Evolutionary conservation across 2,113 vertebrate species (phyloP).

Genomic region (Hyperopisus bebe): DNA sequence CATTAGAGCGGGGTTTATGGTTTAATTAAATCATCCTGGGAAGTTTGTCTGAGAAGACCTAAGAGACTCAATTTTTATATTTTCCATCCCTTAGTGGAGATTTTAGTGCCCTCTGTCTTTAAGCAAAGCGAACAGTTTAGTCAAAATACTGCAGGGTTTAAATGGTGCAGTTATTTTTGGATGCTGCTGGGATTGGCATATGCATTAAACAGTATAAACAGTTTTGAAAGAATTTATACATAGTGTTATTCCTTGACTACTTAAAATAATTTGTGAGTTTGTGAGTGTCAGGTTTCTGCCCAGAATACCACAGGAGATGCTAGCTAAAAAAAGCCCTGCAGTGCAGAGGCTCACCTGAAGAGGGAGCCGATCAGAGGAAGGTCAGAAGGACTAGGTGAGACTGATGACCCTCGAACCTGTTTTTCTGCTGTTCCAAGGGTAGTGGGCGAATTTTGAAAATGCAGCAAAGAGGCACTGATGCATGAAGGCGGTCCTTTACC

Average conservation of each 20-base stretch:
- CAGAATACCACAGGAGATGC: background rate
- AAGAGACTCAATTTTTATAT: background rate
- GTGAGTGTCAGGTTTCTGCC: background rate
- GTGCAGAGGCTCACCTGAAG: background rate
- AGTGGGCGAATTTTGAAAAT: background rate
- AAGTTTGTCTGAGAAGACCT: background rate
- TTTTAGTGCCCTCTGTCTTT: background rate
- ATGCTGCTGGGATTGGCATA: background rate
- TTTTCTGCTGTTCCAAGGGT: background rate
- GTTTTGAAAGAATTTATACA: background rate
- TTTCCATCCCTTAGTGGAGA: background rate
- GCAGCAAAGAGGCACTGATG: background rate
- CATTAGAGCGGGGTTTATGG: background rate
- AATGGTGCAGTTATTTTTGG: background rate
- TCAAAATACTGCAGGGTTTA: background rate
- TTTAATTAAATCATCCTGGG: conserved; percentile 4
- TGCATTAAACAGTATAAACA: background rate
- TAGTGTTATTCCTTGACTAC: background rate
- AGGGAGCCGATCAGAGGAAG: background rate
- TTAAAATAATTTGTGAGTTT: background rate
- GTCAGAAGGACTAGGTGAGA: background rate
- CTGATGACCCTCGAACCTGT: background rate
- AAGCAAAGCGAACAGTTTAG: background rate
- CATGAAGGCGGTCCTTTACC: background rate
- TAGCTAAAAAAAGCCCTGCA: background rate